Evolutionary conservation across 1,140 invertebrate species (phyloP).

Genomic region (Drosophila mayri): DNA sequence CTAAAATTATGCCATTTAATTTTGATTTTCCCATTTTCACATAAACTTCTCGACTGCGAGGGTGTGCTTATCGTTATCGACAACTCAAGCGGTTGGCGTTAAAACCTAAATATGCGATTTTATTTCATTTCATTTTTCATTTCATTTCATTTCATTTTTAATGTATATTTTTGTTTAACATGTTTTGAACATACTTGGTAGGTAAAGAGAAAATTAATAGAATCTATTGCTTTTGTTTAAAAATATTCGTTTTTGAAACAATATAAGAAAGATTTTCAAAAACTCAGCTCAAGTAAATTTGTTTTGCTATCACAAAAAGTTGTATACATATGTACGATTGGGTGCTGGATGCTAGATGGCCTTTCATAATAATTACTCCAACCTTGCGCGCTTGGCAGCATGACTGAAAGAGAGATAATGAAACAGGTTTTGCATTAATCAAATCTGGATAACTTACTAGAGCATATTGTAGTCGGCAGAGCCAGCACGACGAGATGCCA

Average conservation of each 20-base stretch:
- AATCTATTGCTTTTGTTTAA: not conserved
- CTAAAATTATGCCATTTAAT: too few relatives aligned
- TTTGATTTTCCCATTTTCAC: too few relatives aligned
- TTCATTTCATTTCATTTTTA: too few relatives aligned
- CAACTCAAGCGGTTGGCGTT: too few relatives aligned
- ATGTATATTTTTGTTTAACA: not conserved
- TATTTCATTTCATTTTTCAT: too few relatives aligned
- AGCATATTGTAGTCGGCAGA: conserved; percentile 49
- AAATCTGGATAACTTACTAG: conserved; percentile 19
- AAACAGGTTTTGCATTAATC: not conserved
- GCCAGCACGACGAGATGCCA: conserved; percentile 38
- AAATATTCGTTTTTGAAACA: not conserved
- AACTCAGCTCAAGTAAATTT: not conserved
- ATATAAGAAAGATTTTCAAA: not conserved
- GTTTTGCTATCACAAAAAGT: conserved; percentile 2
- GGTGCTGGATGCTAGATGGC: not conserved
- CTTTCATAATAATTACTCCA: conserved; percentile 9
- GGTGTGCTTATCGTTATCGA: not conserved
- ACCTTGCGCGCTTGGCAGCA: conserved; percentile 37
- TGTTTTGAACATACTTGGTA: not conserved
- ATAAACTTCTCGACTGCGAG: not conserved
- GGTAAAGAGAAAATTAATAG: not conserved
- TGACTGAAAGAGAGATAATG: conserved; percentile 20
- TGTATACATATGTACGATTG: conserved; percentile 13
- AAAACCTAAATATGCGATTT: not conserved